A percentile compares a stretch with the other conserved stretches of the same genome.
Evolutionary conservation across 2,797 vertebrate species (phyloP).

Genomic region (Myioborus miniatus): DNA sequence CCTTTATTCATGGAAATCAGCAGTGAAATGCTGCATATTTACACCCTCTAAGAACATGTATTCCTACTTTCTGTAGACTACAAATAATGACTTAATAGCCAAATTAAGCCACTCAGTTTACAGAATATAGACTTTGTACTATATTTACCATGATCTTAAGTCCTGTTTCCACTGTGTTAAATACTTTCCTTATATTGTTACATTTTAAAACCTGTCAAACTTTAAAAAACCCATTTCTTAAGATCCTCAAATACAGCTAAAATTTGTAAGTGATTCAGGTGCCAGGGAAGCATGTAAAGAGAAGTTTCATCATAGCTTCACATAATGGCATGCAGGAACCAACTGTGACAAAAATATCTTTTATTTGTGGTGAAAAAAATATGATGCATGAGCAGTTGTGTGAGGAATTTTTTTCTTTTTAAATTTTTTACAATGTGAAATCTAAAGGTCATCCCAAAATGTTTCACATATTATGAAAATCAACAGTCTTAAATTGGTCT

Average conservation of each 20-base stretch:
- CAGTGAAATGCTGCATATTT: neutral
- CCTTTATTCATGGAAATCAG: neutral
- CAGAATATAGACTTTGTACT: neutral
- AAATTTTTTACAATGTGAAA: neutral
- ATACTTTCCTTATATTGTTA: neutral
- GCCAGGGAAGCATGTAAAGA: neutral
- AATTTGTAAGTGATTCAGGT: neutral
- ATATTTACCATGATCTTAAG: neutral
- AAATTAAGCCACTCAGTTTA: neutral
- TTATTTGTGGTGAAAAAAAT: neutral
- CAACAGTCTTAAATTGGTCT: neutral
- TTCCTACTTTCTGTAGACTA: neutral
- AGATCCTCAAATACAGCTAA: neutral
- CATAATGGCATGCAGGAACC: neutral
- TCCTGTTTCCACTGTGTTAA: neutral
- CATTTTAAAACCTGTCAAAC: neutral
- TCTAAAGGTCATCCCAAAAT: neutral
- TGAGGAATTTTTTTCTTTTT: neutral
- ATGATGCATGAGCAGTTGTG: neutral
- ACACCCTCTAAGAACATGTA: neutral
- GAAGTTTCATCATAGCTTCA: neutral
- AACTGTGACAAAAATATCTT: neutral
- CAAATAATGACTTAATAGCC: neutral
- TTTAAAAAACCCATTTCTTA: neutral
- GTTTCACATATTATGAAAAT: neutral